Evolutionary conservation across 2,113 vertebrate genomes (phyloP).

Genomic region (Chrysochloris asiatica): DNA sequence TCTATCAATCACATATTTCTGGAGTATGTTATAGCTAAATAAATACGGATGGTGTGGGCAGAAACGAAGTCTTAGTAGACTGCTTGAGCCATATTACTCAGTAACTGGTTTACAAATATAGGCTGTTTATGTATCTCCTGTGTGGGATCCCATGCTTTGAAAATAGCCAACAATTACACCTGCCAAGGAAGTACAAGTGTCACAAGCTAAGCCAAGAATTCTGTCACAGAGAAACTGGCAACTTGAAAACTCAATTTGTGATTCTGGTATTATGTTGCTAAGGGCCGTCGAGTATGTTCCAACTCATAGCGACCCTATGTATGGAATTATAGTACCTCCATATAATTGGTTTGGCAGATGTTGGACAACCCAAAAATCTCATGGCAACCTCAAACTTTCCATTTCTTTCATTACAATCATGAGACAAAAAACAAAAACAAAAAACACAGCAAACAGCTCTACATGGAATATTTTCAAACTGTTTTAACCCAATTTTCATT

Average conservation of each 20-base stretch:
- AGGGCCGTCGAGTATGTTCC: no score
- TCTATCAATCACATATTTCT: conserved; percentile 38
- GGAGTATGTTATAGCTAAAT: neutral
- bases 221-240: conserved; percentile 26
- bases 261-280: neutral
- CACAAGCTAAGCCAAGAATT: neutral
- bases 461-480: conserved; percentile 14
- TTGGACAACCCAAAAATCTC: neutral
- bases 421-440: conserved; percentile 8
- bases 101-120: conserved; percentile 55
- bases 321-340: neutral
- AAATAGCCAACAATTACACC: conserved; percentile 45
- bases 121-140: neutral
- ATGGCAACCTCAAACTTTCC: conserved; percentile 39
- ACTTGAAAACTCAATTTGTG: neutral
- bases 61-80: conserved; percentile 19
- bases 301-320: no score
- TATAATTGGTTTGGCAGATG: conserved; percentile 13
- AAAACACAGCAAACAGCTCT: neutral
- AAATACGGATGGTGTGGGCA: neutral
- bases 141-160: neutral
- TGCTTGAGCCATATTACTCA: conserved; percentile 30
- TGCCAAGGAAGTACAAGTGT: conserved; percentile 28
- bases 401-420: neutral
- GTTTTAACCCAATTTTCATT: conserved; percentile 15